phyloP scores from a whole-genome alignment of 2,888 invertebrate species.

The Parelbella ahira region DNA sequence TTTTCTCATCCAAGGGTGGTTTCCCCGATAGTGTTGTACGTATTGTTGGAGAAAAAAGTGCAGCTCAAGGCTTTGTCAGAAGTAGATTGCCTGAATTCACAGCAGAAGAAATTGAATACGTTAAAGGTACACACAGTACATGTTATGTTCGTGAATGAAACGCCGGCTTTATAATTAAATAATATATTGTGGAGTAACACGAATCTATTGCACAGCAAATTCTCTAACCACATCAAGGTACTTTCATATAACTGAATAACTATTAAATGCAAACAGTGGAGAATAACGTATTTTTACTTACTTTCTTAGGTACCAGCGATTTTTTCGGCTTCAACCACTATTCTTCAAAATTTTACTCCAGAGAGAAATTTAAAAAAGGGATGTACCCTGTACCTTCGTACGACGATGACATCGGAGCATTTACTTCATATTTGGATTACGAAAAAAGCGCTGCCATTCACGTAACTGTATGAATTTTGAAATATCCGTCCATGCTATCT shows the following conservation, averaged over 20 bases:
- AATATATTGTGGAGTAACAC: no score
- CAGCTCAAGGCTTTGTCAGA: slow-evolving; percentile 59
- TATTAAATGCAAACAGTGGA: no score
- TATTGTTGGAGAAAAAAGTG: slow-evolving; percentile 62
- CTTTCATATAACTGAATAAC: no score
- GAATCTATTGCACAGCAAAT: no score
- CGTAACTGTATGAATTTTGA: slow-evolving; percentile 40
- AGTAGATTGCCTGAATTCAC: slow-evolving; percentile 72
- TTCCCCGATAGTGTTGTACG: slow-evolving; percentile 67
- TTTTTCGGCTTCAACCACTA: slow-evolving; percentile 64
- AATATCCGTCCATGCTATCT: no score
- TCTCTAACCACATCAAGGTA: no score
- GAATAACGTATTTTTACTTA: no score
- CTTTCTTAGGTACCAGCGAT: slow-evolving; percentile 54
- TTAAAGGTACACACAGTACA: slow-evolving; percentile 56
- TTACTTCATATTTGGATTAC: slow-evolving; percentile 40
- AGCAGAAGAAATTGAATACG: slow-evolving; percentile 52
- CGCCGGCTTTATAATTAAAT: no score
- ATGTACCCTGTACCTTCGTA: slow-evolving; percentile 48
- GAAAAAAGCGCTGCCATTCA: slow-evolving; percentile 40
- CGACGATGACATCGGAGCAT: slow-evolving; percentile 53
- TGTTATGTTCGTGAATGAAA: no score
- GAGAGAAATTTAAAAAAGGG: slow-evolving; percentile 38
- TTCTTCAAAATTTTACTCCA: slow-evolving; percentile 46
- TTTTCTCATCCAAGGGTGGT: slow-evolving; percentile 65